Evolutionary conservation across 2,113 vertebrate species (phyloP).

Genomic region (Ictidomys tridecemlineatus): DNA sequence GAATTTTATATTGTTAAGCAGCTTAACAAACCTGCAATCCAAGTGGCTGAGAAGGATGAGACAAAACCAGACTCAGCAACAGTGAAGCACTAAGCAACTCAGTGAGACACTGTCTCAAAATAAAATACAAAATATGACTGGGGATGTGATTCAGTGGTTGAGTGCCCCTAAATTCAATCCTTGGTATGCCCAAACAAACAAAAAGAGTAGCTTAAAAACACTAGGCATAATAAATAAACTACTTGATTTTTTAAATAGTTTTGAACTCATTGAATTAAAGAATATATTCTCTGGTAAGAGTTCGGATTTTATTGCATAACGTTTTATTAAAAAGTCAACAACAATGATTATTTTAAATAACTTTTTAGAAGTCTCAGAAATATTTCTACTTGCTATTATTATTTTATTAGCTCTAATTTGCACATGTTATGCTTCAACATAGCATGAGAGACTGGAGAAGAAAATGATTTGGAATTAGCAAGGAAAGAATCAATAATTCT

Average conservation of each 20-base stretch:
- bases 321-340: background rate
- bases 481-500: background rate
- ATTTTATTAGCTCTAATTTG: background rate
- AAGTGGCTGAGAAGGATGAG: too few relatives aligned
- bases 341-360: background rate
- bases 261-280: background rate
- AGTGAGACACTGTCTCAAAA: too few relatives aligned
- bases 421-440: background rate
- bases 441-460: background rate
- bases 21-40: background rate
- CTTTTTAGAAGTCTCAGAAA: background rate
- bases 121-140: too few relatives aligned
- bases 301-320: background rate
- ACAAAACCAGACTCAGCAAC: too few relatives aligned
- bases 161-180: too few relatives aligned
- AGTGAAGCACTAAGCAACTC: too few relatives aligned
- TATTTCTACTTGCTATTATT: background rate
- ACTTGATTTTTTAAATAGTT: background rate
- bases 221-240: background rate
- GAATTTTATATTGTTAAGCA: background rate
- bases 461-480: background rate
- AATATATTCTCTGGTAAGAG: background rate
- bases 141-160: too few relatives aligned
- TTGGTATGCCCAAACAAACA: too few relatives aligned
- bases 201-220: background rate